Evolutionary conservation across 2,888 invertebrate species (phyloP).

Genomic region (Yponomeuta sedellus): DNA sequence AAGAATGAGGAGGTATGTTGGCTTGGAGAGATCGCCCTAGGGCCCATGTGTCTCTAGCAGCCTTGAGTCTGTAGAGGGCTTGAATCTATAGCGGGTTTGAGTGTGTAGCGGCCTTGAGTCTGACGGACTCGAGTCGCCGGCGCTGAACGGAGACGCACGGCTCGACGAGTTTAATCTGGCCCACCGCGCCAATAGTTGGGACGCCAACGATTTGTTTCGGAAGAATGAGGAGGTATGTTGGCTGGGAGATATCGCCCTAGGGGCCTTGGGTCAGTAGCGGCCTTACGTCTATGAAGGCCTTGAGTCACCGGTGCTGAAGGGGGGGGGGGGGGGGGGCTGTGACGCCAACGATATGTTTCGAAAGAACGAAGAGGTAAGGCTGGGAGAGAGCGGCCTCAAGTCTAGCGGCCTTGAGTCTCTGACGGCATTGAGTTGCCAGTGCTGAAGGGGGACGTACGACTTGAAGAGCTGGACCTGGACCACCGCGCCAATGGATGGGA

Average conservation of each 20-base stretch:
- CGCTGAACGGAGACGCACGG: constrained; percentile 77
- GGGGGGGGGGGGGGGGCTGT: too few species aligned
- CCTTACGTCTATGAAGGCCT: too few species aligned
- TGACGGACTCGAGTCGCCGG: constrained; percentile 64
- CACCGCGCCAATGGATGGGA: constrained; percentile 95
- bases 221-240: constrained; percentile 82
- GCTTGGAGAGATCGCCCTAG: too few species aligned
- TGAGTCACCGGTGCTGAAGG: constrained; percentile 74
- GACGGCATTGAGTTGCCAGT: constrained; percentile 65
- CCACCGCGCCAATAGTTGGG: constrained; percentile 94
- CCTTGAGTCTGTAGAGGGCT: too few species aligned
- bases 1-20: constrained; percentile 82
- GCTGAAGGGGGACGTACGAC: constrained; percentile 77
- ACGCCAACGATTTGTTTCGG: constrained; percentile 96
- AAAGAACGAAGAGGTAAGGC: constrained; percentile 83
- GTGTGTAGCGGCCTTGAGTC: too few species aligned
- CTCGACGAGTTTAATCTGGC: constrained; percentile 84
- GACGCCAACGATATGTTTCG: constrained; percentile 97
- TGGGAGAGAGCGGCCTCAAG: too few species aligned
- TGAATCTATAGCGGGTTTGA: too few species aligned
- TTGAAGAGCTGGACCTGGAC: constrained; percentile 83
- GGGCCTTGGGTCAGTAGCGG: too few species aligned
- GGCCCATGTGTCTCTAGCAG: too few species aligned
- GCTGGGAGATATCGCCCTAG: too few species aligned
- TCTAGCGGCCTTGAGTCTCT: too few species aligned